Base-by-base conservation (phyloP, 2,113 vertebrate genomes). In the Garra rufa region DNA sequence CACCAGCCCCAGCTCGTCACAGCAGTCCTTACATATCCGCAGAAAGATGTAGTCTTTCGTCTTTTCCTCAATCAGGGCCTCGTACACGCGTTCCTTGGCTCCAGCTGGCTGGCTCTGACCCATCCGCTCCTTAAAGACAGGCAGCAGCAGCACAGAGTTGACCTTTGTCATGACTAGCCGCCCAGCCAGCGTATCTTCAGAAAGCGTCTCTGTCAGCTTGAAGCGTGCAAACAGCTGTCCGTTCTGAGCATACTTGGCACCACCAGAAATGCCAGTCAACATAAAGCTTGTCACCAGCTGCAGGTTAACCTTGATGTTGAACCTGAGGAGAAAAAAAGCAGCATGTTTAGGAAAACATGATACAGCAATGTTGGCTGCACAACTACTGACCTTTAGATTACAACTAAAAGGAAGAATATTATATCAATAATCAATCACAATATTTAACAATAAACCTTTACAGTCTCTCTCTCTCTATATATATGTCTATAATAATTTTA, bases 21-120 rank as follows among this genome's bases (percentile, higher is more conserved):
- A 99, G 94, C 98, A 99, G 90, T 97, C 94, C 93, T 95, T 98
- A 93, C 97, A 99, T 92, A 99, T 94, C 91, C 98, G 96, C 91
- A 99, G 92, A 92, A 99, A 99, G 93, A 99, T 98, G 95, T 98
- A 99, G 52, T 99, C 98, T 95, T 99, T 99, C 83, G 98, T 99
- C 93, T 99, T 99, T 91, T 99, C 98, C 92, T 99, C 98, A 14
- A 99, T 99, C 88, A 97, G 94, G 86, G 97, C 97, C 93, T 99
- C 97, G 83, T 96, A 99, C 83, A 99, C 98, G 41, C 98, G 96
- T 92, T 99, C 98, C 95, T 98, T 99, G 92, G 96, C 96, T 88
- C 97, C 97, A 83, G 98, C 96, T 65, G 94, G 95, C 43, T 86
- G 87, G 69, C 96, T 95, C 26, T 92, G 94, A 90, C 90, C 92